Conservation (phyloP, 2,888 invertebrate genomes). For the Hymenopus coronatus region DNA sequence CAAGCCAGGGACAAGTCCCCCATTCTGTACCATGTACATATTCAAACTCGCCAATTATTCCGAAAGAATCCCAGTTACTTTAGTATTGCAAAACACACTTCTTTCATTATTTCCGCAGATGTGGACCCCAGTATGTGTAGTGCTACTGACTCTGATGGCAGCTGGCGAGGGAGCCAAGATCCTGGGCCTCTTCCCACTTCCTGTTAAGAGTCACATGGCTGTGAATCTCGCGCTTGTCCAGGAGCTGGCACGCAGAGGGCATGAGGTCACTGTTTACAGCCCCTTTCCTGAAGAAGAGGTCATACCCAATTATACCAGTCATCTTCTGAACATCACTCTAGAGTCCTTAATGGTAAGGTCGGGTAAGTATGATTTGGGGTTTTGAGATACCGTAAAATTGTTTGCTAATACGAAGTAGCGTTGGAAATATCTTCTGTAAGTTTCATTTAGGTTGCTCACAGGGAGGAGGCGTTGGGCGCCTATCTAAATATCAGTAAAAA, state of each 20-base stretch:
- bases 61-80: too few relatives aligned
- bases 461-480: too few relatives aligned
- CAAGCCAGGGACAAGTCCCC: too few relatives aligned
- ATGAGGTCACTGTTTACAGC: constrained; percentile 43
- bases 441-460: too few relatives aligned
- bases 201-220: constrained; percentile 50
- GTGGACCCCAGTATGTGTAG: background rate
- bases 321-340: background rate
- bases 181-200: constrained; percentile 48
- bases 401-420: too few relatives aligned
- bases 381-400: background rate
- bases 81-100: too few relatives aligned
- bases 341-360: background rate
- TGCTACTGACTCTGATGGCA: background rate
- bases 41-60: too few relatives aligned
- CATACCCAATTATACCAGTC: background rate
- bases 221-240: constrained; percentile 49
- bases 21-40: too few relatives aligned
- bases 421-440: too few relatives aligned
- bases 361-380: background rate
- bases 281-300: background rate
- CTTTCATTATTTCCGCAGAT: background rate
- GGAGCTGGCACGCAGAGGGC: constrained; percentile 48
- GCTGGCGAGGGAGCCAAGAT: constrained; percentile 38
- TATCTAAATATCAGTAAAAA: too few relatives aligned